Percentiles rank a stretch among this genome's conserved stretches.
phyloP scores from a whole-genome alignment of 2,113 vertebrate species.

The Chloropsis hardwickii region DNA sequence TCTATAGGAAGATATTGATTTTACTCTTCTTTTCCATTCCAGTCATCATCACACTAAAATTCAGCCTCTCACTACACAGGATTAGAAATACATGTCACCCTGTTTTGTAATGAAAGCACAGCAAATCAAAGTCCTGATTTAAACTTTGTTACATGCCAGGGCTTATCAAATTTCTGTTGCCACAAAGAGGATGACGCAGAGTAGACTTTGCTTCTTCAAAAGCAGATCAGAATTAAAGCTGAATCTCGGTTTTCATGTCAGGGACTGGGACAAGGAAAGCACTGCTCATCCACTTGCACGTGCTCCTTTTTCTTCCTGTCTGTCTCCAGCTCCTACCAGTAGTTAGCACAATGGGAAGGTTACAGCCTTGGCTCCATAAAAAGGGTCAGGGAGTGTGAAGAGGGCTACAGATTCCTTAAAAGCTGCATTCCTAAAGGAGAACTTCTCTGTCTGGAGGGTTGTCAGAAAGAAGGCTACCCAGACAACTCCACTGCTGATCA shows the following conservation, averaged over 20 bases:
- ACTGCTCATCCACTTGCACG: not conserved
- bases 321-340: not conserved
- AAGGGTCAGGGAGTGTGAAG: constrained; percentile 22
- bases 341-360: constrained; percentile 6
- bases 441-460: not conserved
- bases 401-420: not conserved
- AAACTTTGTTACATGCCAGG: not conserved
- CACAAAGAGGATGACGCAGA: not conserved
- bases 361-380: not conserved
- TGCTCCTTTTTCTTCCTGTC: not conserved
- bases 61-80: not conserved
- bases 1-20: not conserved
- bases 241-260: not conserved
- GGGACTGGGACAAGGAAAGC: not conserved
- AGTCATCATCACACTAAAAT: not conserved
- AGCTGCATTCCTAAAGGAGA: not conserved
- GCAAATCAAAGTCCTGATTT: not conserved
- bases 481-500: not conserved
- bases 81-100: not conserved
- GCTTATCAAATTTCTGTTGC: not conserved
- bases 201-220: not conserved
- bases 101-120: not conserved
- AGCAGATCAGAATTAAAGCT: not conserved
- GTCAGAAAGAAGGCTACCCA: not conserved
- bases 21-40: not conserved